Base-by-base conservation (phyloP, 2,797 vertebrate species). In the Rhinogobio ventralis region DNA sequence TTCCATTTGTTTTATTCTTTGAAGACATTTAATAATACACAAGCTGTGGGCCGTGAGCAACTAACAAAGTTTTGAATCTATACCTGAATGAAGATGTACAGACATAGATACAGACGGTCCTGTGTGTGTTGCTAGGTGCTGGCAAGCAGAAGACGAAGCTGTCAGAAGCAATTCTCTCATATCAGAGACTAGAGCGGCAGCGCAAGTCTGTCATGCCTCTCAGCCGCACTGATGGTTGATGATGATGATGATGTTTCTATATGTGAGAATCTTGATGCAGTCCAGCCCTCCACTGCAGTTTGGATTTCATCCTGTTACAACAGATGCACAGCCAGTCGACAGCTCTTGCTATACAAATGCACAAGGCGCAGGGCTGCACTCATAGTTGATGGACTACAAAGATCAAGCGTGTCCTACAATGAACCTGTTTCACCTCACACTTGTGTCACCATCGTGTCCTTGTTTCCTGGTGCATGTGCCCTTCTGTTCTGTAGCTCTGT, bases 121-220 rank as follows among this genome's bases (percentile, higher is more conserved):
- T 71, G 15, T 66, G 60, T 60, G 46, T 73, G 81, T 75, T 81
- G 62, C 49, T 73, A 55, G 60, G 57, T 81, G 66, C 71, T 62
- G 71, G 80, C 36, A 79, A 85, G 81, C 81, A 84, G 73, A 85
- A 76, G 75, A 28, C 46, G 5, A 33, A 49, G 42, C 60, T 88
- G 85, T 88, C 85, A 89, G 60, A 66, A 74, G 72, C 36, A 68
- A 53, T 83, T 86, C 68, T 69, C 83, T 87, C 74, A 73, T 88
- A 83, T 85, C 82, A 85, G 67, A 83, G 46, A 82, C 46, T 49
- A 51, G 66, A 85, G 76, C 69, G 60, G 73, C 55, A 84, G 82
- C 39, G 72, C 73, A 45, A 57, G 55, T 69, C 71, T 69, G 87
- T 82, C 84, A 86, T 67, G 79, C 46, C 49, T 72, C 46, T 62